Evolutionary conservation across 2,113 vertebrate species (phyloP), one percentile per base, ranked within the genome.

Genomic region (Gulo gulo): DNA sequence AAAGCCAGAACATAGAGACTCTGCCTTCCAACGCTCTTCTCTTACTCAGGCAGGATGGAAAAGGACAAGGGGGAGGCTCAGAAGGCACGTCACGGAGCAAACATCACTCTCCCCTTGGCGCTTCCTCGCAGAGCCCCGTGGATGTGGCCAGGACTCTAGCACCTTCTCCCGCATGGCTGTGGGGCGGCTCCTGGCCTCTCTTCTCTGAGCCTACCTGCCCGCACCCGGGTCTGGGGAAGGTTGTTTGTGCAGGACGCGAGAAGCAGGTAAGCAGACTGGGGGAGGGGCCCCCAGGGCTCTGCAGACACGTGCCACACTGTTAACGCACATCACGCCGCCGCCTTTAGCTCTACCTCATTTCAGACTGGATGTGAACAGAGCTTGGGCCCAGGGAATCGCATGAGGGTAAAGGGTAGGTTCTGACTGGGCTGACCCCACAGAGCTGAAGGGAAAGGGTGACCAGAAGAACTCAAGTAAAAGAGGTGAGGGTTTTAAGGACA

Each of bases 311-410:
- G 31, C 15, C 39, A 14, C 21, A 15, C 23, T 42, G 2, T 23
- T 7, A 13, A 13, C 1, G 0, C 36, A 5, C 20, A 10, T n/a
- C 26, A 4, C 1, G 1, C 24, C 18, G 4, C 26, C 18, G 4
- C 55, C 50, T 82, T 47, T 63, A 4, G 13, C 34, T 3, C 21
- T 61, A 57, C 21, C 79, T 39, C 52, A 12, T 14, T 94, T 59
- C 84, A 50, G 16, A 39, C 9, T 1, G 21, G 52, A 69, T 24
- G n/a, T 0, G 47, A 81, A 42, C 39, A 59, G 21, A 45, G 76
- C 65, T 24, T 36, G 18, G 8, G 12, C 39, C 20, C 24, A 73
- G 76, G 45, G 18, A 47, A 14, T 26, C 34, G 0, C 2, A 0
- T 20, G 34, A 36, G 34, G 34, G 16, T 67, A 55, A 7, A 71